phyloP scores from a whole-genome alignment of 1,140 invertebrate species.

The Odontomachus brunneus region DNA sequence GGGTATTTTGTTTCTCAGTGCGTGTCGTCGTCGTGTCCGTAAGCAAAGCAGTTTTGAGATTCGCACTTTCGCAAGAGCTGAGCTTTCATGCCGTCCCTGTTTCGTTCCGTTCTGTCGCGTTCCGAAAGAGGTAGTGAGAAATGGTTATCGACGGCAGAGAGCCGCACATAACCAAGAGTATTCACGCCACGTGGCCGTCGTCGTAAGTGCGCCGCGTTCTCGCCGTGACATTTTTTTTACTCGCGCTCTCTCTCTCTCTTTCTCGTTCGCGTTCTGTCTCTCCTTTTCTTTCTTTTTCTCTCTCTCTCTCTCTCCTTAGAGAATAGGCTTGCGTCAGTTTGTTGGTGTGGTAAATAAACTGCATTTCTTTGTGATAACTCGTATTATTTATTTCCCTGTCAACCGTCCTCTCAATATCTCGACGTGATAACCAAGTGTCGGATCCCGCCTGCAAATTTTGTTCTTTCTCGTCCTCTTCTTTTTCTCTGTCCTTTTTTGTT shows the following conservation, averaged over 20 bases:
- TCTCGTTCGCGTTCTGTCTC: slow-evolving; percentile 74
- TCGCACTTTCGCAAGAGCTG: slow-evolving; percentile 38
- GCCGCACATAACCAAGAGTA: not conserved
- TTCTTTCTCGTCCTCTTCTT: not conserved
- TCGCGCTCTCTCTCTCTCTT: not conserved
- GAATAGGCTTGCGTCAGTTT: slow-evolving; percentile 81
- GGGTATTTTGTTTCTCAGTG: too few species aligned
- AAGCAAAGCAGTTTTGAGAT: slow-evolving; percentile 41
- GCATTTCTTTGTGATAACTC: slow-evolving; percentile 84
- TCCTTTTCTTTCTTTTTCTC: not conserved
- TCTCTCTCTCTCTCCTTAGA: slow-evolving; percentile 78
- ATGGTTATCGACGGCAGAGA: slow-evolving; percentile 2
- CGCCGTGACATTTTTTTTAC: slow-evolving; percentile 38
- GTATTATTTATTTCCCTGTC: slow-evolving; percentile 85
- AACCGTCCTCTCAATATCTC: slow-evolving; percentile 70
- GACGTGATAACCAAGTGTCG: slow-evolving; percentile 38
- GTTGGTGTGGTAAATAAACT: slow-evolving; percentile 85
- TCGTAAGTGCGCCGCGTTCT: slow-evolving; percentile 30
- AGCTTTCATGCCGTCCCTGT: slow-evolving; percentile 55
- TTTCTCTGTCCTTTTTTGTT: not conserved
- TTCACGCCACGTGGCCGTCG: not conserved
- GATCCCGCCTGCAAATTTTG: slow-evolving; percentile 40
- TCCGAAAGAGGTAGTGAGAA: not conserved
- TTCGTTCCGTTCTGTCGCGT: too few species aligned
- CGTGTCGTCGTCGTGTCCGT: slow-evolving; percentile 15